Evolutionary conservation across 2,888 invertebrate species (phyloP).

Genomic region (Aromia moschata): DNA sequence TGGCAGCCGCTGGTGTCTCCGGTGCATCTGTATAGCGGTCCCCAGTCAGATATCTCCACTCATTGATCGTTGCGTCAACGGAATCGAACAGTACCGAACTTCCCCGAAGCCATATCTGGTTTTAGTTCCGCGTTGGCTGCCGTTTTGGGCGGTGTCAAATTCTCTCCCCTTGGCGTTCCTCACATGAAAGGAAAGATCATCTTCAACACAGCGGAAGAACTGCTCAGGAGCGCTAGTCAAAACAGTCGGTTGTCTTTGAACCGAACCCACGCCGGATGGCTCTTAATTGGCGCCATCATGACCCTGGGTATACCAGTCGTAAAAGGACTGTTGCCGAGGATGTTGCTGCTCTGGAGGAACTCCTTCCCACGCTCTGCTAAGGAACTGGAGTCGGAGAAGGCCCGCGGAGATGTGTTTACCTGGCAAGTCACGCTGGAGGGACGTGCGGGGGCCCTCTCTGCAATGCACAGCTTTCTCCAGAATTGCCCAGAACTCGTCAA

Average conservation of each 20-base stretch:
- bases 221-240: slow-evolving; percentile 94
- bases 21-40: slow-evolving; percentile 91
- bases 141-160: slow-evolving; percentile 88
- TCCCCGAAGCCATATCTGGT: slow-evolving; percentile 90
- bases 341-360: slow-evolving; percentile 95
- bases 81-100: slow-evolving; percentile 87
- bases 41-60: slow-evolving; percentile 95
- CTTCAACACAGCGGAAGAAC: slow-evolving; percentile 96
- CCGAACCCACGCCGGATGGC: slow-evolving; percentile 97
- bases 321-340: slow-evolving; percentile 88
- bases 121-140: slow-evolving; percentile 95
- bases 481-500: slow-evolving; percentile 91
- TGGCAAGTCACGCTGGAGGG: slow-evolving; percentile 99
- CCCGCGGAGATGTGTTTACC: slow-evolving; percentile 96
- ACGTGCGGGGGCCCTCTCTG: slow-evolving; percentile 93
- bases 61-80: slow-evolving; percentile 88
- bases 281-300: slow-evolving; percentile 95
- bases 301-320: slow-evolving; percentile 94
- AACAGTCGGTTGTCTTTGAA: slow-evolving; percentile 94
- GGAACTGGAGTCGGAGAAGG: slow-evolving; percentile 96
- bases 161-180: slow-evolving; percentile 93
- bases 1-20: slow-evolving; percentile 96
- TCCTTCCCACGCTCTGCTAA: slow-evolving; percentile 97
- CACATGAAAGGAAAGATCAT: slow-evolving; percentile 97
- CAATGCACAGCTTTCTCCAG: slow-evolving; percentile 91